These are phyloP conservation scores for Catharus ustulatus DNA, from an alignment of 2,797 vertebrate species.

Conservation along the genomic window DNA sequence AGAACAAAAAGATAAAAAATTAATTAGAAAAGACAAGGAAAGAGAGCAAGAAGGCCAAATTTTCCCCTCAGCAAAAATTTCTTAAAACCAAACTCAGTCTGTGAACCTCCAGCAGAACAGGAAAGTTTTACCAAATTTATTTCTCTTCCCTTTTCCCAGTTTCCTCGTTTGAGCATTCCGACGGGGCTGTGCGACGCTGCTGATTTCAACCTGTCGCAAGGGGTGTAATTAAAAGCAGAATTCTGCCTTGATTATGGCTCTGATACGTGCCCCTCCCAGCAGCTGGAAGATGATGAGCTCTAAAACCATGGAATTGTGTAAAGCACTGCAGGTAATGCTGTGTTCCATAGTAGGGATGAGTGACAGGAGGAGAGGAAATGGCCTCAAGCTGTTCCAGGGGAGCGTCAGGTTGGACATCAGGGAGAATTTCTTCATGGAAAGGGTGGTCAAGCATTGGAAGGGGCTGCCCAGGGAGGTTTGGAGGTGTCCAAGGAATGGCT, in stretches of 20 bases:
- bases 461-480: not conserved
- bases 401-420: not conserved
- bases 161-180: not conserved
- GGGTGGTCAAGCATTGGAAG: not conserved
- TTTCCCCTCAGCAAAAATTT: not conserved
- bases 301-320: not conserved
- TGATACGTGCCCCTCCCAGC: not conserved
- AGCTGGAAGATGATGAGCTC: conserved; percentile 4
- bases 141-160: not conserved
- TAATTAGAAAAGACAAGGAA: conserved; percentile 21
- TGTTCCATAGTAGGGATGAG: fast-evolving
- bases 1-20: conserved; percentile 2
- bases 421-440: not conserved
- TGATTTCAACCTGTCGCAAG: not conserved
- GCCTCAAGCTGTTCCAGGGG: not conserved
- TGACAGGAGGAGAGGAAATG: not conserved
- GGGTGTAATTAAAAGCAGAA: conserved; percentile 50
- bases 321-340: fast-evolving
- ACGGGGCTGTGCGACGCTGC: not conserved
- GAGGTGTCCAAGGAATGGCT: not conserved
- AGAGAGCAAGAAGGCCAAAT: not conserved
- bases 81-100: not conserved
- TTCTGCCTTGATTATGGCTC: conserved; percentile 41
- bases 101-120: not conserved
- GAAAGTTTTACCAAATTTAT: not conserved